Base-by-base conservation (phyloP, 2,797 vertebrate genomes). In the Syngnathus acus region DNA sequence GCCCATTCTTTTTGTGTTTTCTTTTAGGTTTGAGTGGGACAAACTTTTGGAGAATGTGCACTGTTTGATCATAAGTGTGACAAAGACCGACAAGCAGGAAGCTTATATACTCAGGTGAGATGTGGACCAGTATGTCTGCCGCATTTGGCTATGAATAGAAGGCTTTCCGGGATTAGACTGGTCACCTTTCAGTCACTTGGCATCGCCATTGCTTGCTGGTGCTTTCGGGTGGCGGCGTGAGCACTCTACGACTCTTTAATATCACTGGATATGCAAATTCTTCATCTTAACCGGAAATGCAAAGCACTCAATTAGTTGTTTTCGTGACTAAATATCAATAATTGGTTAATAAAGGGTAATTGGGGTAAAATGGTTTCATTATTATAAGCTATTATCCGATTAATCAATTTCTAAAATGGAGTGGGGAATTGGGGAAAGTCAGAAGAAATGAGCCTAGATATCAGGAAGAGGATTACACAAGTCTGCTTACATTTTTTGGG, bases 91-190 rank as follows among this genome's bases (percentile, higher is more conserved):
- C 94, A 98, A 95, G 93, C 96, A 98, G 94, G 97, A 99, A 97
- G 97, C 97, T 95, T 98, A 98, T 97, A 97, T 99, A 99, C 97
- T 99, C 96, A 98, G 97, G 96, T 98, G 85, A 93, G 93, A 83
- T 43, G 23, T 17, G 2, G 2, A 8, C 10, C 2, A 23, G 50
- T 9, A 4, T 19, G 11, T 23, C 7, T 62, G 23, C 23, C 48
- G 26, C 17, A 13, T 65, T 68, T 62, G 60, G 60, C 59, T 59
- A 4, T 26, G 70, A 68, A 71, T 69, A 72, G 60, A 67, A 26
- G 40, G 57, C 50, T 23, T 23, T 62, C 1, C n/a, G 3, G 68
- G 81, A 76, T 83, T 82, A 79, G 67, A 66, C 65, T 51, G 62
- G 73, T 66, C 64, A 71, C 63, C 45, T 53, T 39, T 79, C 77